phyloP scores from a whole-genome alignment of 2,888 invertebrate genomes.

The Macrophya annulata region DNA sequence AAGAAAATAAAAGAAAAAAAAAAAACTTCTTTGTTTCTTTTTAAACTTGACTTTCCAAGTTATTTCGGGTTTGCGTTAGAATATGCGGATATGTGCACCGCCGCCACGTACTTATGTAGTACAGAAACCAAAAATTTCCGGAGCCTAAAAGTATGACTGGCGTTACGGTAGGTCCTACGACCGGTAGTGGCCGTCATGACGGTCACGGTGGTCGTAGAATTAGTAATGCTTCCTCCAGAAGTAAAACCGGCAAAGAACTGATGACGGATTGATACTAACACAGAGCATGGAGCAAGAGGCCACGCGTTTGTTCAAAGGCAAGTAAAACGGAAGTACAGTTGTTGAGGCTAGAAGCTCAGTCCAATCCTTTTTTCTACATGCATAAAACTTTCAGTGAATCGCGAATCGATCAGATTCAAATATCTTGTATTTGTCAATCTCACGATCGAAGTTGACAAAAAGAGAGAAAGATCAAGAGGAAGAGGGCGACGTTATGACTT shows the following conservation, averaged over 20 bases:
- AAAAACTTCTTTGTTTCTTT: constrained; percentile 40
- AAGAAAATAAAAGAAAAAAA: constrained; percentile 1
- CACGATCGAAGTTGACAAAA: neutral
- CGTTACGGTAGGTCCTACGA: constrained; percentile 53
- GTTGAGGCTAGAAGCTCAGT: neutral
- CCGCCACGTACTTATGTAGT: neutral
- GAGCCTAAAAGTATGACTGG: neutral
- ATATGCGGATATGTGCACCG: constrained; percentile 50
- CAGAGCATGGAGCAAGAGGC: neutral
- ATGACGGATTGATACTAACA: constrained; percentile 50
- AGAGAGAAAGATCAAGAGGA: neutral
- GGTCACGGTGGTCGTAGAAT: constrained; percentile 53
- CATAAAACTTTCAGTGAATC: neutral
- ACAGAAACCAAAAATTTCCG: constrained; percentile 19
- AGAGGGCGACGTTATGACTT: neutral
- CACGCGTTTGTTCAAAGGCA: neutral
- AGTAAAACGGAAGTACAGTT: constrained; percentile 28
- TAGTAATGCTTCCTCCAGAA: constrained; percentile 48
- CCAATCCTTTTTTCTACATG: neutral
- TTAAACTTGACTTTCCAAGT: constrained; percentile 47
- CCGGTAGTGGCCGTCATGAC: constrained; percentile 50
- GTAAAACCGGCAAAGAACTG: constrained; percentile 36
- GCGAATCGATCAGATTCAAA: neutral
- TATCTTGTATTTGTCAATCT: neutral
- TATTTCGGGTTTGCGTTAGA: constrained; percentile 50